These are phyloP conservation scores for Agonopterix alstromeriana DNA, from an alignment of 2,888 invertebrate species.

Conservation along the genomic window DNA sequence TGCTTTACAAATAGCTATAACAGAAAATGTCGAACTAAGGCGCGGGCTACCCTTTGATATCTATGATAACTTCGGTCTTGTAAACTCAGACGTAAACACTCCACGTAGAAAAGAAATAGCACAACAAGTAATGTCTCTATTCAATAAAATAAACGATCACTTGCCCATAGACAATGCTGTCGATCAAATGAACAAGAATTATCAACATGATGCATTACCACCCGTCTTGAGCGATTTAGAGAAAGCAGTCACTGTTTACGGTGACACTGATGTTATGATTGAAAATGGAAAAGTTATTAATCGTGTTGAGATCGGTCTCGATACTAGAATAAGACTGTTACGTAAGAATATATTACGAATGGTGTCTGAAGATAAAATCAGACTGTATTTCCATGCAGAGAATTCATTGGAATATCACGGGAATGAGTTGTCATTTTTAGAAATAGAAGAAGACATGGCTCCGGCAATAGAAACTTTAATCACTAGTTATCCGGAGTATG, in stretches of 20 bases:
- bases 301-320: constrained; percentile 80
- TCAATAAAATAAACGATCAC: constrained; percentile 77
- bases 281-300: constrained; percentile 78
- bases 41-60: constrained; percentile 88
- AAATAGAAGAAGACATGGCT: constrained; percentile 81
- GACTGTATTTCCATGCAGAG: constrained; percentile 88
- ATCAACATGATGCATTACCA: constrained; percentile 91
- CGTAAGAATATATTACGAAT: constrained; percentile 77
- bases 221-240: constrained; percentile 84
- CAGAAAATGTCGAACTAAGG: constrained; percentile 82
- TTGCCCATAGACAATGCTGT: constrained; percentile 86
- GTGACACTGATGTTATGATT: constrained; percentile 82
- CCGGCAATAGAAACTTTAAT: constrained; percentile 84
- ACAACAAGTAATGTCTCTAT: constrained; percentile 69
- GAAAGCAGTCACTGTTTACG: constrained; percentile 81
- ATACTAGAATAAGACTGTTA: constrained; percentile 78
- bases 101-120: constrained; percentile 67
- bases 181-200: constrained; percentile 90
- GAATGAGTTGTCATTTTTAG: constrained; percentile 82
- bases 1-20: constrained; percentile 84
- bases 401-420: constrained; percentile 92
- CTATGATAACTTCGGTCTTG: constrained; percentile 84
- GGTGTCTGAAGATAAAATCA: constrained; percentile 78
- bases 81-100: constrained; percentile 73
- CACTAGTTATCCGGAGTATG: constrained; percentile 85